These are phyloP conservation scores for Drosophila orena DNA, from an alignment of 1,140 invertebrate genomes.

Conservation along the genomic window DNA sequence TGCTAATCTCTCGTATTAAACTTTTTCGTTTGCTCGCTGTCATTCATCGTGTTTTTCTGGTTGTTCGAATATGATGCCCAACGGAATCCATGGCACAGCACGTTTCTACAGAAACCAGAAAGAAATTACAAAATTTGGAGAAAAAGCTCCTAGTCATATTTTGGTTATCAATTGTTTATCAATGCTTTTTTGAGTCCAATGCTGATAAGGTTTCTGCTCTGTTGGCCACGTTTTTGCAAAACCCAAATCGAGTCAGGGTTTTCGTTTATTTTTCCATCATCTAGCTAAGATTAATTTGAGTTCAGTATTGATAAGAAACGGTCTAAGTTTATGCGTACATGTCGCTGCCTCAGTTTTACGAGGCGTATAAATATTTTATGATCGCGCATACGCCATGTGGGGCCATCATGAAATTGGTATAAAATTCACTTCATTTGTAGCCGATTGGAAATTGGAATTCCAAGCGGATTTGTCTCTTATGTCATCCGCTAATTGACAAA, in stretches of 20 bases:
- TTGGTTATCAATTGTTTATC: conserved; percentile 20
- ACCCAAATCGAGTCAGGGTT: conserved; percentile 30
- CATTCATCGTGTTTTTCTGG: conserved; percentile 71
- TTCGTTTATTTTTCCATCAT: conserved; percentile 16
- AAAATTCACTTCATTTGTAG: conserved; percentile 6
- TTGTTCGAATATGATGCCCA: conserved; percentile 21
- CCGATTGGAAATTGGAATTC: conserved; percentile 14
- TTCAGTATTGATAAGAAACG: conserved; percentile 22
- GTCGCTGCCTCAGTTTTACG: conserved; percentile 4
- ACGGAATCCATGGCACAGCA: conserved; percentile 26
- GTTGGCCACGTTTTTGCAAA: conserved; percentile 34
- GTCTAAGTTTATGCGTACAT: conserved; percentile 9
- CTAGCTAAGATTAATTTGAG: conserved; percentile 18
- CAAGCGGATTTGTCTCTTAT: conserved; percentile 19
- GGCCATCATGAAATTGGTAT: conserved; percentile 2
- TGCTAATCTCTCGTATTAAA: conserved; percentile 47
- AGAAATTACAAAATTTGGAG: not conserved
- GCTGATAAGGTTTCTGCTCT: conserved; percentile 22
- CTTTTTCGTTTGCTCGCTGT: conserved; percentile 26
- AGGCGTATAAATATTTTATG: conserved; percentile 24
- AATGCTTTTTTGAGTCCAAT: conserved; percentile 11
- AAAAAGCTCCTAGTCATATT: conserved; percentile 13
- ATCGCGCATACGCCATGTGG: conserved; percentile 28
- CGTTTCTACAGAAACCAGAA: conserved; percentile 23
- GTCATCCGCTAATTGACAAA: conserved; percentile 54